Evolutionary conservation across 2,888 invertebrate species (phyloP).

Genomic region (Glomeris marginata): DNA sequence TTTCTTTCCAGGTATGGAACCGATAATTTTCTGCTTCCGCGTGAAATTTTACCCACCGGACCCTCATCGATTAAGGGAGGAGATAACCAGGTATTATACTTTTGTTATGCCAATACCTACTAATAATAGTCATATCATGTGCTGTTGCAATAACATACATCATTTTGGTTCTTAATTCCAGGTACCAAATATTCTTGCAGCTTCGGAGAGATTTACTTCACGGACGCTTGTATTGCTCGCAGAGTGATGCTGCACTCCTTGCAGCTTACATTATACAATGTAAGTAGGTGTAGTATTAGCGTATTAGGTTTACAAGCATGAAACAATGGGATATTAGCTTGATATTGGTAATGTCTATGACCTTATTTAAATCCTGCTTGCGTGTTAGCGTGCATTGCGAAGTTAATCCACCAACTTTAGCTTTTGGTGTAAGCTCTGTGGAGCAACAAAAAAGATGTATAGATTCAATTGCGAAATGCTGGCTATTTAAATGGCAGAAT

Average conservation of each 20-base stretch:
- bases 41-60: constrained; percentile 97
- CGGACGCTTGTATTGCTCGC: constrained; percentile 81
- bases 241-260: constrained; percentile 73
- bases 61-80: constrained; percentile 80
- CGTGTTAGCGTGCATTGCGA: no score
- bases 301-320: no score
- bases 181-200: constrained; percentile 85
- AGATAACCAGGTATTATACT: constrained; percentile 62
- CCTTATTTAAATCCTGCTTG: no score
- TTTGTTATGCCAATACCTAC: background rate
- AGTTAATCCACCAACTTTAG: no score
- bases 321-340: no score
- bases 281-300: constrained; percentile 32
- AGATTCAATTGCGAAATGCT: no score
- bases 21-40: constrained; percentile 85
- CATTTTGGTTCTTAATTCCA: constrained; percentile 20
- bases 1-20: constrained; percentile 58
- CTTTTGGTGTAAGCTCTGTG: no score
- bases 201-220: constrained; percentile 86
- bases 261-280: constrained; percentile 89
- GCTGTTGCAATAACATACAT: background rate
- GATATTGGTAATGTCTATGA: no score
- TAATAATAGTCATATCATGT: background rate
- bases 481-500: no score
- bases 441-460: no score